Evolutionary conservation across 2,113 vertebrate species (phyloP).

Genomic region (Lampris incognitus): DNA sequence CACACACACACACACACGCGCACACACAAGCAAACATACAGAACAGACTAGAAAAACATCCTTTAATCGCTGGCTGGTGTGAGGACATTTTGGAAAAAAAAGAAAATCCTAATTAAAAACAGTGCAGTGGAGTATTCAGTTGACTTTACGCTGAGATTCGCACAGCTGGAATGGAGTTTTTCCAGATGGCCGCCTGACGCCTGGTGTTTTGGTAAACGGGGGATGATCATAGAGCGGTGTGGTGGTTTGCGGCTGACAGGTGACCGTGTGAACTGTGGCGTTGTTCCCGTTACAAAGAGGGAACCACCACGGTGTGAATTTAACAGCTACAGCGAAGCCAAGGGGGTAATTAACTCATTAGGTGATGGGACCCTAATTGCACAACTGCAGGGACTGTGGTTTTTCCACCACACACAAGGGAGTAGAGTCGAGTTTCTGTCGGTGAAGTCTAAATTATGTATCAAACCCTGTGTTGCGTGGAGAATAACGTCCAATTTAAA

Average conservation of each 20-base stretch:
- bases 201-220: background rate
- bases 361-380: conserved; percentile 30
- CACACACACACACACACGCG: too few species aligned
- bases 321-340: conserved; percentile 23
- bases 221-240: background rate
- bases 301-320: conserved; percentile 21
- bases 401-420: conserved; percentile 32
- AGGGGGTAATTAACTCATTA: conserved; percentile 50
- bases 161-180: too few species aligned
- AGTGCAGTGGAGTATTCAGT: too few species aligned
- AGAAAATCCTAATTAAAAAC: background rate
- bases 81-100: background rate
- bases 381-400: conserved; percentile 46
- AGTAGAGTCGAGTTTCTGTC: conserved; percentile 8
- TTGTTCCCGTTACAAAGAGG: background rate
- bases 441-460: background rate
- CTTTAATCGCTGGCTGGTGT: background rate
- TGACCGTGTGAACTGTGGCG: background rate
- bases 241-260: conserved; percentile 32
- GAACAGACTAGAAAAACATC: background rate
- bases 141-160: too few species aligned
- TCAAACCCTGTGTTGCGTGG: background rate
- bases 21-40: too few species aligned
- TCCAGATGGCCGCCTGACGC: background rate
- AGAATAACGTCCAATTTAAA: conserved; percentile 5